phyloP scores from a whole-genome alignment of 2,797 vertebrate genomes.

The Melanotaenia trifasciata region DNA sequence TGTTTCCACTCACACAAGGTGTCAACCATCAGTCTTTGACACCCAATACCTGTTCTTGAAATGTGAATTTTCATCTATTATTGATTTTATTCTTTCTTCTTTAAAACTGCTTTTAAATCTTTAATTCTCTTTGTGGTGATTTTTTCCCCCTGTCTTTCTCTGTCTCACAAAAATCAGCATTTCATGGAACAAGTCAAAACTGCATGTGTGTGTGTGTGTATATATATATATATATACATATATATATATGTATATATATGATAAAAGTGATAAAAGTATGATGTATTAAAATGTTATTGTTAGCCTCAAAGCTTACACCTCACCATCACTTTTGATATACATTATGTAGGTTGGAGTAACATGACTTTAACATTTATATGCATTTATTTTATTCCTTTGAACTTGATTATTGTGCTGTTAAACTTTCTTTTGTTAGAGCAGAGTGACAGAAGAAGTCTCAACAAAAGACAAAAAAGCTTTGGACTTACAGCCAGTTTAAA shows the following conservation, averaged over 20 bases:
- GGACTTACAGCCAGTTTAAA: neutral
- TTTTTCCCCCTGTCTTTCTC: neutral
- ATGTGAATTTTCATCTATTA: neutral
- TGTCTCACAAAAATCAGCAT: neutral
- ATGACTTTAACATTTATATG: neutral
- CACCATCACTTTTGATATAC: neutral
- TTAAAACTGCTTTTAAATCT: neutral
- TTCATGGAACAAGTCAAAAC: neutral
- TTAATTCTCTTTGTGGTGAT: neutral
- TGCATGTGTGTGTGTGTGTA: neutral
- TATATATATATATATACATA: too few species aligned
- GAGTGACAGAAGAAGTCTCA: neutral
- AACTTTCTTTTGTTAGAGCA: neutral
- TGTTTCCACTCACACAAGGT: neutral
- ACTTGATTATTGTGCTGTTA: neutral
- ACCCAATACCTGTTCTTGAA: neutral
- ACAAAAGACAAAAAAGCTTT: neutral
- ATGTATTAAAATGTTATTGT: neutral
- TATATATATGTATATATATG: neutral
- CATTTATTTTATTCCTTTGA: neutral
- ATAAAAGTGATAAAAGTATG: neutral
- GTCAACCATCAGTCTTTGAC: slow-evolving; percentile 1
- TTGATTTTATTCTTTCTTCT: neutral
- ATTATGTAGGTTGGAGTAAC: neutral
- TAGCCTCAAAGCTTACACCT: neutral